Base-by-base conservation (phyloP, 1,140 invertebrate species). In the Sarcophaga peregrina region DNA sequence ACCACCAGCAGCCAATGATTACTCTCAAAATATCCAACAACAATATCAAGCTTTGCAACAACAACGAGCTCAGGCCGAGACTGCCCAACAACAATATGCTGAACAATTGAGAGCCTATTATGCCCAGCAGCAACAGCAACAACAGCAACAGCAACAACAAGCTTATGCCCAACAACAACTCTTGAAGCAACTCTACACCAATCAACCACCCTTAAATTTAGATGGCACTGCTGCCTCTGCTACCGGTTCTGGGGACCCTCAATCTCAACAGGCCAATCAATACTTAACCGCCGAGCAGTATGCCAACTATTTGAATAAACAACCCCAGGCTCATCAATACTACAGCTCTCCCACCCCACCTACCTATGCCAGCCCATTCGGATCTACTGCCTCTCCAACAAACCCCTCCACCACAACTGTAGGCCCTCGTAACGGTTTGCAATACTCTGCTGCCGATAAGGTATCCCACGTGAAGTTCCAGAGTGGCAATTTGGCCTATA, bases 401-500 rank as follows among this genome's bases (percentile, higher is more conserved):
- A 15, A 15, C 10, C n/a, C 48, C 73, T 17, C 72, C 68, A 7
- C 17, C 81, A 37, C 83, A 52, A 15, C 74, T 72, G 2, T 20
- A 62, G 25, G 15, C 82, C 58, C 74, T 25, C 37, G 83, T 85
- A 74, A 78, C 85, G 86, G 10, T 48, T 85, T 84, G 46, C 86
- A 84, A 84, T 84, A 84, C 84, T 85, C 85, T 8, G 82, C 88
- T 37, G 86, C 86, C 11, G 73, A 75, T 46, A 17, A 85, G 73
- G 88, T 89, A 15, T 89, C 88, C n/a, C 86, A 86, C 45, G 88
- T 90, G 8, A 88, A 85, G 62, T 89, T 86, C 85, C 84, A 81
- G 10, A 88, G 88, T 50, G 88, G 88, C 82, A 87, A 87, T 50
- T 84, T 89, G 15, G 85, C 82, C 72, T 90, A 90, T 54, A 89